These are phyloP conservation scores for Crypturellus tataupa DNA, from an alignment of 2,797 vertebrate genomes.

Conservation along the genomic window DNA sequence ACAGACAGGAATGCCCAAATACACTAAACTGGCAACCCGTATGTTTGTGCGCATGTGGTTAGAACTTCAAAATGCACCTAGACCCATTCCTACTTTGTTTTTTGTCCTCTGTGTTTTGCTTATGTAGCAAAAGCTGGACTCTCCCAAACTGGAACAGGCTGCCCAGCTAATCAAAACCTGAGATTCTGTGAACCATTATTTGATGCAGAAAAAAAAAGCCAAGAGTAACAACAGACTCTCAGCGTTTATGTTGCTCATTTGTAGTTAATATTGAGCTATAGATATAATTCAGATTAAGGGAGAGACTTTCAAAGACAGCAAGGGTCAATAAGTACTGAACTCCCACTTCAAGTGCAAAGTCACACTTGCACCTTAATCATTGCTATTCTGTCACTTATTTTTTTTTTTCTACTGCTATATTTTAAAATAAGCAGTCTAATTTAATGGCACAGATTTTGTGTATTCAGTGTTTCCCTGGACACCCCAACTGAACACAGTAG, in stretches of 20 bases:
- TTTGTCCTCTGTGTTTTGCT: conserved; percentile 25
- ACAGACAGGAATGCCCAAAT: not conserved
- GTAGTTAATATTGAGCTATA: not conserved
- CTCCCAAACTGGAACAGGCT: not conserved
- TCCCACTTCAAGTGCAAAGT: not conserved
- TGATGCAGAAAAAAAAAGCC: not conserved
- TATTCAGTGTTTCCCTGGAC: not conserved
- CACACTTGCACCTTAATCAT: not conserved
- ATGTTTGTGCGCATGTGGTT: not conserved
- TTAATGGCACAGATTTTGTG: not conserved
- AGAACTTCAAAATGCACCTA: not conserved
- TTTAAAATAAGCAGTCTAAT: not conserved
- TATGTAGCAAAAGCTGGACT: not conserved
- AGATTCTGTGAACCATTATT: not conserved
- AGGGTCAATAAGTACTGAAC: not conserved
- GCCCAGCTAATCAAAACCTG: not conserved
- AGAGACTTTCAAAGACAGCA: not conserved
- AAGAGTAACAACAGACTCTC: not conserved
- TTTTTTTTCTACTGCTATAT: not conserved
- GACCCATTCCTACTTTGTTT: not conserved
- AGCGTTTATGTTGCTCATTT: not conserved
- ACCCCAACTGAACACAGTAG: not conserved
- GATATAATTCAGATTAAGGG: not conserved
- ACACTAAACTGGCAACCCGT: not conserved
- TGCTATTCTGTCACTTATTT: not conserved